These are phyloP conservation scores for Tolypeutes matacus DNA, from an alignment of 2,797 vertebrate genomes.

Conservation along the genomic window DNA sequence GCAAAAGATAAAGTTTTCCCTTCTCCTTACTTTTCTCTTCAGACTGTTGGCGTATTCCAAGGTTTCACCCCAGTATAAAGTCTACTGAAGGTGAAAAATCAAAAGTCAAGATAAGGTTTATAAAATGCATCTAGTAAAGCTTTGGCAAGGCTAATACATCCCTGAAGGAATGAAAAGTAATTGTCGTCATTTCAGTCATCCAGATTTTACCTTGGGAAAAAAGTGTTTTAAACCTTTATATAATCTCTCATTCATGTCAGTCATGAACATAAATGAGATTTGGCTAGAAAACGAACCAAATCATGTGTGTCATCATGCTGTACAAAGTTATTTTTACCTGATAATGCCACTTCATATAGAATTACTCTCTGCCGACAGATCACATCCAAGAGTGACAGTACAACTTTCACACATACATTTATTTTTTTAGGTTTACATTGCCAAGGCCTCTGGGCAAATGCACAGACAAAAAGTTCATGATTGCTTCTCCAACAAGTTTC, in stretches of 20 bases:
- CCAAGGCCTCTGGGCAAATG: slow-evolving; percentile 51
- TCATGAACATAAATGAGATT: slow-evolving; percentile 56
- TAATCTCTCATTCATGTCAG: background rate
- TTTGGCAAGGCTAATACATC: background rate
- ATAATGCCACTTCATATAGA: background rate
- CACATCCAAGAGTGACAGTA: slow-evolving; percentile 3
- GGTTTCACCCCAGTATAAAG: background rate
- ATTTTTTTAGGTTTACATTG: slow-evolving; percentile 60
- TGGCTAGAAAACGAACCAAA: slow-evolving; percentile 63
- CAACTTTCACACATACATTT: slow-evolving; percentile 40
- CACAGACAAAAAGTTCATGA: slow-evolving; percentile 39
- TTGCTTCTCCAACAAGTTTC: background rate
- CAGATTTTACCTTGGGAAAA: slow-evolving; percentile 36
- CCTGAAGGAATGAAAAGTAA: background rate
- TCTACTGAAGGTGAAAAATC: slow-evolving; percentile 27
- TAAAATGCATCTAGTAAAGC: background rate
- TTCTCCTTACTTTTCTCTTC: background rate
- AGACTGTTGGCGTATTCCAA: slow-evolving; percentile 2
- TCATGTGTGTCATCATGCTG: background rate
- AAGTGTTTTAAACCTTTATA: slow-evolving; percentile 31
- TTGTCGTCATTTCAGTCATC: background rate
- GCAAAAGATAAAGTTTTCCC: background rate
- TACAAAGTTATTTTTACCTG: slow-evolving; percentile 5
- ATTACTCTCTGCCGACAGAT: background rate
- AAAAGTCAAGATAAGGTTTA: slow-evolving; percentile 21